phyloP scores from a whole-genome alignment of 1,140 invertebrate species.

The Polyergus mexicanus region DNA sequence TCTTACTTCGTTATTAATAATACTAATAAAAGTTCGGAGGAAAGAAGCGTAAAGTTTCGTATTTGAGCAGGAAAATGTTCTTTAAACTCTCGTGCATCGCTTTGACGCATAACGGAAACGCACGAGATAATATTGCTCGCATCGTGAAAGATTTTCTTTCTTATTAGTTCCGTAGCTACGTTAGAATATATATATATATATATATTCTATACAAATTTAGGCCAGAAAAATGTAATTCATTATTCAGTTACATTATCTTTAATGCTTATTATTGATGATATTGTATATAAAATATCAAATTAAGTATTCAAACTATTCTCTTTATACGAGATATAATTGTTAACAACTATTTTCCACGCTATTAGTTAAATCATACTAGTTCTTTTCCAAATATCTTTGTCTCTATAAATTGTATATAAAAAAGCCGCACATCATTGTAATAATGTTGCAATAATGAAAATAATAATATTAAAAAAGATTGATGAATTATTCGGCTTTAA shows the following conservation, averaged over 20 bases:
- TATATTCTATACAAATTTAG: background rate
- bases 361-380: background rate
- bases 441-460: background rate
- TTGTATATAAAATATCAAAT: background rate
- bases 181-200: background rate
- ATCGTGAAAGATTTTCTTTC: background rate
- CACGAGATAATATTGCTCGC: background rate
- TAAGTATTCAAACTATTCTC: background rate
- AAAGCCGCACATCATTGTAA: background rate
- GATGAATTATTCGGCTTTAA: background rate
- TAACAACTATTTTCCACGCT: background rate
- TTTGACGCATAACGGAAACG: background rate
- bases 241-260: background rate
- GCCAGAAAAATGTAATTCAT: conserved; percentile 9
- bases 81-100: background rate
- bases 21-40: background rate
- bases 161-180: background rate
- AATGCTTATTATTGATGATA: background rate
- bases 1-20: background rate
- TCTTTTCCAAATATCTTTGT: background rate
- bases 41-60: background rate
- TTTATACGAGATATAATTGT: background rate
- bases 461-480: background rate
- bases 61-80: background rate
- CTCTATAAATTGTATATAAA: background rate